Conservation (phyloP, 2,797 vertebrate species). For the Peromyscus melanophrys region DNA sequence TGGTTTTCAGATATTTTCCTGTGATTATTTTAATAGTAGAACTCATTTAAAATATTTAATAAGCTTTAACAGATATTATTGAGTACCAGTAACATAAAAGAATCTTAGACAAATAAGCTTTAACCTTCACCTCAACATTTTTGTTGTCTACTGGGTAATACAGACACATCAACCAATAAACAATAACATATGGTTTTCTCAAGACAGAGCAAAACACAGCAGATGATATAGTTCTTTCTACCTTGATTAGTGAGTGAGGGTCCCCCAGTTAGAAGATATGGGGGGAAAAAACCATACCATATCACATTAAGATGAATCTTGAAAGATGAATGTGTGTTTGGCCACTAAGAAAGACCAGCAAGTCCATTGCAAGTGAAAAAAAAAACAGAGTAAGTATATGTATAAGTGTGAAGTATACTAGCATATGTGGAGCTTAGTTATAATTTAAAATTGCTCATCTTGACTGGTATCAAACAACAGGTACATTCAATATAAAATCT, state of each 20-base stretch:
- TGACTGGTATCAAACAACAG: slow-evolving; percentile 38
- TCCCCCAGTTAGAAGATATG: background rate
- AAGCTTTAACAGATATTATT: background rate
- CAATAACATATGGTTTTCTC: background rate
- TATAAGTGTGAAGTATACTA: background rate
- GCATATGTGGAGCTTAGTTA: background rate
- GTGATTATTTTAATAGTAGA: background rate
- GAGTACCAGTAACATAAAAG: background rate
- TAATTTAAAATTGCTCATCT: slow-evolving; percentile 30
- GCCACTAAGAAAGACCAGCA: background rate
- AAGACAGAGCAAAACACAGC: background rate
- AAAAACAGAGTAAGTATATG: background rate
- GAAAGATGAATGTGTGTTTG: slow-evolving; percentile 18
- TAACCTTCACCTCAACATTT: background rate
- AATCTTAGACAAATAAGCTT: background rate
- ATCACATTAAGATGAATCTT: slow-evolving; percentile 61
- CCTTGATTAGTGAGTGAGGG: background rate
- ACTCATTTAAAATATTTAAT: slow-evolving; percentile 9
- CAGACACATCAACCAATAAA: background rate
- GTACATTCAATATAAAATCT: slow-evolving; percentile 63
- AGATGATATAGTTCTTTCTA: background rate
- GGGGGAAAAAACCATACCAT: background rate
- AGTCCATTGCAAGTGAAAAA: background rate
- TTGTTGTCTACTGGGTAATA: background rate
- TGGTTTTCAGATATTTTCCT: background rate